A percentile compares a stretch with the other conserved stretches of the same genome.
Evolutionary conservation across 2,113 vertebrate species (phyloP).

Genomic region (Phoenicopterus ruber): DNA sequence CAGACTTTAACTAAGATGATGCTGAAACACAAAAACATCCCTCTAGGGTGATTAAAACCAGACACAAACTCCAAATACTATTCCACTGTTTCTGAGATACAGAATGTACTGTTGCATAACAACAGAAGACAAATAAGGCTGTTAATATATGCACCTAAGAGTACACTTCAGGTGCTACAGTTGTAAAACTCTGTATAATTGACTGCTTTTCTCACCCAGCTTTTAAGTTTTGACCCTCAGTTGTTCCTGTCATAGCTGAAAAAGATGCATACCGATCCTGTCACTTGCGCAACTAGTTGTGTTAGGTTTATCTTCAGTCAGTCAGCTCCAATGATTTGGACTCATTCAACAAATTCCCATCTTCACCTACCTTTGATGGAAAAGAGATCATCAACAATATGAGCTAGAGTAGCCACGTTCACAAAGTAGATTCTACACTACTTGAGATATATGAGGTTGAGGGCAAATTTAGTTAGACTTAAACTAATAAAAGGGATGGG

Average conservation of each 20-base stretch:
- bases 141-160: neutral
- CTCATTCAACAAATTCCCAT: neutral
- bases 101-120: neutral
- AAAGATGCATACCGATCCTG: neutral
- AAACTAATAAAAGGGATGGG: neutral
- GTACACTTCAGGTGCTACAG: neutral
- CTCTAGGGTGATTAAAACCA: neutral
- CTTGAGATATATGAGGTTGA: neutral
- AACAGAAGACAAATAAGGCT: neutral
- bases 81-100: neutral
- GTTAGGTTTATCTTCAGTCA: neutral
- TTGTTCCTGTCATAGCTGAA: neutral
- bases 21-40: neutral
- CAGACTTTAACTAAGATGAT: neutral
- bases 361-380: neutral
- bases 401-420: neutral
- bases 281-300: neutral
- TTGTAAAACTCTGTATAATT: neutral
- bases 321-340: neutral
- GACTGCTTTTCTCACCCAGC: neutral
- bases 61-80: neutral
- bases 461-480: neutral
- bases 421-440: neutral
- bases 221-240: neutral
- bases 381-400: neutral